Base-by-base conservation (phyloP, 2,113 vertebrate genomes). In the Syrmaticus mikado region DNA sequence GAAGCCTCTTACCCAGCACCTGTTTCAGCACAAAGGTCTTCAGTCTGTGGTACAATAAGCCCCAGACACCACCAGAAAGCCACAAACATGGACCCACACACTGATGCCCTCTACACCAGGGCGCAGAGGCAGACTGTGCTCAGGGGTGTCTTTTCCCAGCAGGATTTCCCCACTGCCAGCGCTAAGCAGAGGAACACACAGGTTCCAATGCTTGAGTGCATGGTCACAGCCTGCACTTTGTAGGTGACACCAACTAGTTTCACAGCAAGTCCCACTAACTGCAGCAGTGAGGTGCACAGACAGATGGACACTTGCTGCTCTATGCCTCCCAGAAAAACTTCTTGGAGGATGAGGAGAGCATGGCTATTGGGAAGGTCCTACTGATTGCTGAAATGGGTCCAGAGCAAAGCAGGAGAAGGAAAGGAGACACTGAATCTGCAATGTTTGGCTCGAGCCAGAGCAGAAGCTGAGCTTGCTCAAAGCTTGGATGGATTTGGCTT, bases 41-140 rank as follows among this genome's bases (percentile, higher is more conserved):
- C 11, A 28, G 7, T 78, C 11, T 27, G 45, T 60, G 30, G 7
- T 6, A 13, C 30, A 27, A 45, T 36, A 11, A 43, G 11, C 24
- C 38, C 52, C 76, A 28, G 21, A 19, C 20, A 17, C 14, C 12
- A 74, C 20, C 28, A 25, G 10, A 79, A 25, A 1, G 7, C 18
- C 25, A 5, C 27, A 8, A 3, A 27, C 28, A 68, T 62, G 57
- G 24, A 2, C 6, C 11, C 1, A 0, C 3, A 13, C 0, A 19
- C 10, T 73, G 30, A 65, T 6, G 40, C n/a, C 30, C 13, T 46
- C 32, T 32, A 7, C 2, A 52, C 2, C 52, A 67, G 30, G 57
- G 18, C 32, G 50, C 0, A 1, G 57, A 57, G n/a, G 77, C 34
- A 20, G 10, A n/a, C 10, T 4, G 36, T 41, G 58, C 58, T 9